These are phyloP conservation scores for Acanthisitta chloris DNA, from an alignment of 2,113 vertebrate genomes.

Conservation along the genomic window DNA sequence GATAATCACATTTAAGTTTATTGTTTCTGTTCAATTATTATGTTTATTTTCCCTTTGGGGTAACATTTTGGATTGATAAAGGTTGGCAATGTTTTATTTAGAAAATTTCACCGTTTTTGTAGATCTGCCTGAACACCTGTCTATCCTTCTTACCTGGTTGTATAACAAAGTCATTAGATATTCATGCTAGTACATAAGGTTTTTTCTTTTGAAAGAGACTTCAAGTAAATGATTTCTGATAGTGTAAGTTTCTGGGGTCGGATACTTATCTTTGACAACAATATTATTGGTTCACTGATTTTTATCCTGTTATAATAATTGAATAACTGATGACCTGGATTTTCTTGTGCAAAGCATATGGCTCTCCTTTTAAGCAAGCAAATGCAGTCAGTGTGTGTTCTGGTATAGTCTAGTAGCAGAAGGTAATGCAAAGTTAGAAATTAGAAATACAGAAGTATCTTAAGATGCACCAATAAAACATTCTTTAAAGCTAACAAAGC, in stretches of 20 bases:
- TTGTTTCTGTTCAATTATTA: not conserved
- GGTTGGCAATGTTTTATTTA: not conserved
- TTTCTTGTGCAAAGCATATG: not conserved
- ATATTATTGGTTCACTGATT: not conserved
- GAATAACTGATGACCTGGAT: conserved; percentile 6
- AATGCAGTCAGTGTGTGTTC: not conserved
- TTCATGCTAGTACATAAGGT: not conserved
- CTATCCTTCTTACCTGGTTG: not conserved
- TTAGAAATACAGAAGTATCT: not conserved
- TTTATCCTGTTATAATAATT: not conserved
- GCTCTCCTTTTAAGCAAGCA: not conserved
- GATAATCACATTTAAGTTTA: not conserved
- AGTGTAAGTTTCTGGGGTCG: not conserved
- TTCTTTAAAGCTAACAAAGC: not conserved
- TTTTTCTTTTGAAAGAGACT: not conserved
- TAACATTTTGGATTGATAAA: not conserved
- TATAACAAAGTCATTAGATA: not conserved
- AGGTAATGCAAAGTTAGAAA: not conserved
- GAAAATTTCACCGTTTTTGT: not conserved
- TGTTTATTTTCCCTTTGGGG: not conserved
- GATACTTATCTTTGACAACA: not conserved
- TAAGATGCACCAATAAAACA: not conserved
- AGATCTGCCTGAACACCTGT: not conserved
- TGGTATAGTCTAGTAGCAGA: not conserved
- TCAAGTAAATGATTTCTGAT: not conserved